Evolutionary conservation across 1,140 invertebrate species (phyloP).

Genomic region (Glomeris maerens): DNA sequence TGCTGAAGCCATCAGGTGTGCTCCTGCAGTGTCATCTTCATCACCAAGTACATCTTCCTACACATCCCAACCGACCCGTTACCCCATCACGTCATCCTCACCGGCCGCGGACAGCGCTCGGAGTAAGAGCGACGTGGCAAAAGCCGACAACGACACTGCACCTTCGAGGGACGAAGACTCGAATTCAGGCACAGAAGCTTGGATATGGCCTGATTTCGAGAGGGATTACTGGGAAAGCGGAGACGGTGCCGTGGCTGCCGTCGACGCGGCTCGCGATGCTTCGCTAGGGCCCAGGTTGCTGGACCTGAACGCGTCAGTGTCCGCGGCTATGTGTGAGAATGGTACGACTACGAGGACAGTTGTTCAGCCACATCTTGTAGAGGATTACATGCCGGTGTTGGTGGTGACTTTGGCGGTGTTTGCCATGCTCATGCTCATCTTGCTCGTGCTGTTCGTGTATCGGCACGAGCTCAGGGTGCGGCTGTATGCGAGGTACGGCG

Average conservation of each 20-base stretch:
- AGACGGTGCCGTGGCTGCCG: constrained; percentile 56
- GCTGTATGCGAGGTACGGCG: constrained; percentile 74
- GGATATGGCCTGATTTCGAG: constrained; percentile 40
- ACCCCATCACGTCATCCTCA: no score
- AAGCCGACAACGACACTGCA: constrained; percentile 13
- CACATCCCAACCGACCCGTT: constrained; percentile 52
- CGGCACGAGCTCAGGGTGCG: constrained; percentile 75
- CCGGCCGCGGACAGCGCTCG: no score
- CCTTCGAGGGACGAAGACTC: neutral
- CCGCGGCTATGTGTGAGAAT: constrained; percentile 32
- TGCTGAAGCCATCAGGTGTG: constrained; percentile 30
- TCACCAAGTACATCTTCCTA: no score
- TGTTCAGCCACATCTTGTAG: constrained; percentile 62
- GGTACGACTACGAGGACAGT: constrained; percentile 62
- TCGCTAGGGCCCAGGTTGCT: constrained; percentile 35
- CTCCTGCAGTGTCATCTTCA: no score
- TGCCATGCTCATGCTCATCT: constrained; percentile 48
- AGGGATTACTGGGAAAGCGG: constrained; percentile 24
- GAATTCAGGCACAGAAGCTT: neutral
- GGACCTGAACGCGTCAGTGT: constrained; percentile 13
- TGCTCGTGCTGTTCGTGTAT: constrained; percentile 46
- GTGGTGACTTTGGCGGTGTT: constrained; percentile 58
- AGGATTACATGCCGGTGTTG: constrained; percentile 67
- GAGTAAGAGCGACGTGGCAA: constrained; percentile 18
- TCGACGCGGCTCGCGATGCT: constrained; percentile 64